Evolutionary conservation across 2,797 vertebrate genomes (phyloP), one percentile per base, ranked within the genome.

Genomic region (Poeciliopsis presidionis): DNA sequence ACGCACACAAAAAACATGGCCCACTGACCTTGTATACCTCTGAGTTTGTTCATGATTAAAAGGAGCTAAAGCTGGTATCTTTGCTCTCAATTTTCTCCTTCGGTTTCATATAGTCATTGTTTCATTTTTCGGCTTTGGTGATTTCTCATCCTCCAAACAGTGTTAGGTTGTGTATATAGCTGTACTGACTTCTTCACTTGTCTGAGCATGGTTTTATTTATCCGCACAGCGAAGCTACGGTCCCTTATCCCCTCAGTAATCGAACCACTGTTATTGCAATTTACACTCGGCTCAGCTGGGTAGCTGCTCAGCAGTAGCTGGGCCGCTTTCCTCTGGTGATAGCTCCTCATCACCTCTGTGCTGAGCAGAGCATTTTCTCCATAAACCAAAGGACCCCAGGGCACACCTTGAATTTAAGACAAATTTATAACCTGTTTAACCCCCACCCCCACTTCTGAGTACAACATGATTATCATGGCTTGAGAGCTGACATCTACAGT

Each of bases 241-340:
- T 83, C 88, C 85, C 73, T 53, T 88, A 78, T 70, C 77, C 84
- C 83, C 76, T 80, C 88, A 76, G 89, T 92, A 91, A 94, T 89
- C 14, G 79, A 86, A 83, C 78, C 77, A 80, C 90, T 83, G 84
- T 91, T 94, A 91, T 90, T 91, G 90, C 90, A 91, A 84, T 89
- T 94, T 89, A 90, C 81, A 86, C 90, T 90, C 86, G 87, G 89
- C 89, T 81, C 73, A 16, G 81, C 76, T 88, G 86, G 89, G 84
- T 83, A 84, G 80, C 76, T 18, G 84, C 84, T 88, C 80, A 80
- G 83, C 84, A 80, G 92, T 85, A 77, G 78, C 30, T 80, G 74
- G 67, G 74, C 65, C 59, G 80, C 63, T 61, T 83, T 39, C 51
- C 16, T 33, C 79, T 61, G 53, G 63, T 81, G 84, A 75, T 51